Evolutionary conservation across 2,888 invertebrate species (phyloP).

Genomic region (Scaptomyza caliginosa): DNA sequence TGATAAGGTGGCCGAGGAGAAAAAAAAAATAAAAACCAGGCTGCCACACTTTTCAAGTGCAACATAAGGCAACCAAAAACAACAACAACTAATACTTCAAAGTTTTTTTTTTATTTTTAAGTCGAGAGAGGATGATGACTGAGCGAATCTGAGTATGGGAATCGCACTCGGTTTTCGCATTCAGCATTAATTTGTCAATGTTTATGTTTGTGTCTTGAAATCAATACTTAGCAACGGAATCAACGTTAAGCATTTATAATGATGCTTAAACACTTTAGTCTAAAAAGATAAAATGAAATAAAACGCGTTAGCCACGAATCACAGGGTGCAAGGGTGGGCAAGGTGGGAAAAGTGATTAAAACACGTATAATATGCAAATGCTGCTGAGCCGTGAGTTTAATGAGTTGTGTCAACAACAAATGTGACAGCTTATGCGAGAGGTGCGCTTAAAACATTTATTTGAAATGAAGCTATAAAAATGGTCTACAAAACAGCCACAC

Average conservation of each 20-base stretch:
- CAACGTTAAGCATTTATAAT: constrained; percentile 64
- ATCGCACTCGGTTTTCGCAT: constrained; percentile 13
- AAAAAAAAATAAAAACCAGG: constrained; percentile 32
- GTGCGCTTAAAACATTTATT: constrained; percentile 30
- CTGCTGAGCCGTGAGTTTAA: constrained; percentile 54
- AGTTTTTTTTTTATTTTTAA: constrained; percentile 32
- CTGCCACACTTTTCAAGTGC: constrained; percentile 57
- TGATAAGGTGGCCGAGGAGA: constrained; percentile 54
- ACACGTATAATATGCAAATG: constrained; percentile 58
- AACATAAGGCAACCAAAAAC: constrained; percentile 37
- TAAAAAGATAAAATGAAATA: constrained; percentile 7
- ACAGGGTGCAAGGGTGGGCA: neutral
- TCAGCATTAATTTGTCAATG: constrained; percentile 76
- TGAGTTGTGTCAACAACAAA: constrained; percentile 55
- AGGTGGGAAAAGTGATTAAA: constrained; percentile 42
- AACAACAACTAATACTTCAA: constrained; percentile 50
- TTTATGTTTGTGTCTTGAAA: constrained; percentile 65
- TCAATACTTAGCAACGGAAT: constrained; percentile 60
- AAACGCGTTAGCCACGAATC: constrained; percentile 21
- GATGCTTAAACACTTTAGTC: constrained; percentile 53
- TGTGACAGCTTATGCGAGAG: constrained; percentile 51
- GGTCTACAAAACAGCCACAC: too few species aligned
- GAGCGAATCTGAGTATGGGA: constrained; percentile 23
- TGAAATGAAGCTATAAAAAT: neutral
- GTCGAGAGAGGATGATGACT: constrained; percentile 58